These are phyloP conservation scores for Luehdorfia chinensis DNA, from an alignment of 1,140 invertebrate species.

Conservation along the genomic window DNA sequence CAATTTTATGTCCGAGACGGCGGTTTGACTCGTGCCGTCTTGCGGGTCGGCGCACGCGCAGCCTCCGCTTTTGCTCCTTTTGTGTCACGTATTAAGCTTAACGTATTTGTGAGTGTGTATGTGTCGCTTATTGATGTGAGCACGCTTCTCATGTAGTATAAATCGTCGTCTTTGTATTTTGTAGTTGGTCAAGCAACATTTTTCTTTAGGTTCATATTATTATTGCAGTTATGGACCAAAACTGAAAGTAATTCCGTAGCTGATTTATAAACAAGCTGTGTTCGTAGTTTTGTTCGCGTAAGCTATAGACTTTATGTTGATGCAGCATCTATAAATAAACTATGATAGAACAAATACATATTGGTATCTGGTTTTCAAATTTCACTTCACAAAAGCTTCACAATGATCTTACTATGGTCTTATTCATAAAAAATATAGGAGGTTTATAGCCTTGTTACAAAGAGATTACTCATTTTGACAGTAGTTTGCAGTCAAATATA, in stretches of 20 bases:
- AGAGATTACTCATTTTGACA: too few relatives aligned
- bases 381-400: too few relatives aligned
- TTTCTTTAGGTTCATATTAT: too few relatives aligned
- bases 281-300: neutral
- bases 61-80: conserved; percentile 68
- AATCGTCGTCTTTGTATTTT: neutral
- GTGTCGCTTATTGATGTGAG: conserved; percentile 18
- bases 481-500: too few relatives aligned
- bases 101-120: conserved; percentile 32
- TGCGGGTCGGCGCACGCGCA: conserved; percentile 67
- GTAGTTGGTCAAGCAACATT: neutral
- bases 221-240: too few relatives aligned
- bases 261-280: neutral
- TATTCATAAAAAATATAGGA: too few relatives aligned
- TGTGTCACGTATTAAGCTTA: conserved; percentile 56
- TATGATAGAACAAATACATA: too few relatives aligned
- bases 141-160: conserved; percentile 20
- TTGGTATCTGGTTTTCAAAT: too few relatives aligned
- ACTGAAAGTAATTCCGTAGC: neutral
- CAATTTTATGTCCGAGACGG: conserved; percentile 31
- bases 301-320: neutral
- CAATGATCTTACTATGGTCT: too few relatives aligned
- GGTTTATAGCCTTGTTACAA: too few relatives aligned
- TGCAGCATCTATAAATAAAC: neutral
- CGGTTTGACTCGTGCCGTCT: conserved; percentile 66